Conservation (phyloP, 2,888 invertebrate species). For the Aphodius sticticus region DNA sequence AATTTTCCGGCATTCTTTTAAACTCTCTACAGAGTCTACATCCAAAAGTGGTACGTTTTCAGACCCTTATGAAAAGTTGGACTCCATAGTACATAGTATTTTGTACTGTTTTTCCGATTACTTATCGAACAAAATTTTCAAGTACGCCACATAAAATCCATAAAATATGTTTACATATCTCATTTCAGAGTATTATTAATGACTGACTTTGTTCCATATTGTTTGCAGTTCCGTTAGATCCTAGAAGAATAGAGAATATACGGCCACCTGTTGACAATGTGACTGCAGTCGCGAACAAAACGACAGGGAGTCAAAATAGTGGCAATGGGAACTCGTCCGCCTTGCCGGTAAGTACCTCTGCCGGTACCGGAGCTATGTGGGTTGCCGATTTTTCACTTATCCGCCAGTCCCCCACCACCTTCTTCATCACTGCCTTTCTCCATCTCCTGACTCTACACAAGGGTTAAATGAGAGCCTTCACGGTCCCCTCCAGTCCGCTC, state of each 20-base stretch:
- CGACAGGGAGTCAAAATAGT: slow-evolving; percentile 8
- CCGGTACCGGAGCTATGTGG: background rate
- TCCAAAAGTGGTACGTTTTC: too few species aligned
- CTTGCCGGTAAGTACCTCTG: background rate
- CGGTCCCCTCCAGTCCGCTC: background rate
- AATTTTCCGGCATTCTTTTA: too few species aligned
- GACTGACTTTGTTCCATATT: slow-evolving; percentile 21
- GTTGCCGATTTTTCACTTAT: background rate
- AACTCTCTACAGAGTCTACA: too few species aligned
- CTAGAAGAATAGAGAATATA: slow-evolving; percentile 52
- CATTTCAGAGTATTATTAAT: background rate
- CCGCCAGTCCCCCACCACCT: background rate
- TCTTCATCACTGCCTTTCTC: background rate
- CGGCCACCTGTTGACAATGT: slow-evolving; percentile 46
- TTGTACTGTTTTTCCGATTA: too few species aligned
- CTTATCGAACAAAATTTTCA: too few species aligned
- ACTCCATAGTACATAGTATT: too few species aligned
- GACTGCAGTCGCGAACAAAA: slow-evolving; percentile 30
- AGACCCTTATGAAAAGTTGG: too few species aligned
- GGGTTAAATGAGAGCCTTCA: too few species aligned
- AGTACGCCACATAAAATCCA: too few species aligned
- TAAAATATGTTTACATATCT: too few species aligned
- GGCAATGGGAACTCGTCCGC: background rate
- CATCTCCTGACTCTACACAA: too few species aligned
- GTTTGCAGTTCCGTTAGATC: slow-evolving; percentile 50